These are phyloP conservation scores for Amphibalanus amphitrite DNA, from an alignment of 1,140 invertebrate genomes.

Conservation along the genomic window DNA sequence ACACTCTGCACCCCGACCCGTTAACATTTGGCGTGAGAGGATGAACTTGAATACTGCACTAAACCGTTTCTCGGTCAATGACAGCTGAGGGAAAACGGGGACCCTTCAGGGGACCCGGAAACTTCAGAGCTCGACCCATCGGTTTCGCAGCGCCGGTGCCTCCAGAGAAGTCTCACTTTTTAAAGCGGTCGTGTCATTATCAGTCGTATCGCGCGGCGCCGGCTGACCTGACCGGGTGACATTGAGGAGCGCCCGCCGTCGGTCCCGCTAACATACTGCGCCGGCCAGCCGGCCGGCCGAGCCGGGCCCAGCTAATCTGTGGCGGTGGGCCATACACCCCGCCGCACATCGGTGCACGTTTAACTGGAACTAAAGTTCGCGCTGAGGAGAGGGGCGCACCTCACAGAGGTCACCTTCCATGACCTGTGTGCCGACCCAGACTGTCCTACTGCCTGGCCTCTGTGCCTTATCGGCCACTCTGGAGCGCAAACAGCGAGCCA, in stretches of 20 bases:
- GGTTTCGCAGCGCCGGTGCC: background rate
- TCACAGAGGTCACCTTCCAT: no score
- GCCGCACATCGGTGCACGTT: background rate
- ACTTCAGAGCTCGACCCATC: background rate
- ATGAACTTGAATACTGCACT: no score
- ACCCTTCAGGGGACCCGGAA: background rate
- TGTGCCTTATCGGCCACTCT: no score
- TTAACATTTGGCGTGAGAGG: no score
- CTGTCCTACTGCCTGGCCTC: no score
- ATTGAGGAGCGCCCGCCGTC: background rate
- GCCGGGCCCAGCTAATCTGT: background rate
- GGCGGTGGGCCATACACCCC: background rate
- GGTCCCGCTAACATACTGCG: background rate
- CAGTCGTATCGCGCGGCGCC: background rate
- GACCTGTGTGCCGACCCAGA: no score
- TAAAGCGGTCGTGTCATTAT: background rate
- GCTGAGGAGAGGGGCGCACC: no score
- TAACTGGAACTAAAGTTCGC: background rate
- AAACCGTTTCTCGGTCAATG: no score
- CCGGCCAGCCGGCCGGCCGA: no score
- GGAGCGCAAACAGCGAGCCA: no score
- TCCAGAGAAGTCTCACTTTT: background rate
- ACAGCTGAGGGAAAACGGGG: no score
- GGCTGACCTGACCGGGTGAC: background rate
- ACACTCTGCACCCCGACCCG: no score